Conservation (phyloP, 2,113 vertebrate genomes). For the Numenius arquata region DNA sequence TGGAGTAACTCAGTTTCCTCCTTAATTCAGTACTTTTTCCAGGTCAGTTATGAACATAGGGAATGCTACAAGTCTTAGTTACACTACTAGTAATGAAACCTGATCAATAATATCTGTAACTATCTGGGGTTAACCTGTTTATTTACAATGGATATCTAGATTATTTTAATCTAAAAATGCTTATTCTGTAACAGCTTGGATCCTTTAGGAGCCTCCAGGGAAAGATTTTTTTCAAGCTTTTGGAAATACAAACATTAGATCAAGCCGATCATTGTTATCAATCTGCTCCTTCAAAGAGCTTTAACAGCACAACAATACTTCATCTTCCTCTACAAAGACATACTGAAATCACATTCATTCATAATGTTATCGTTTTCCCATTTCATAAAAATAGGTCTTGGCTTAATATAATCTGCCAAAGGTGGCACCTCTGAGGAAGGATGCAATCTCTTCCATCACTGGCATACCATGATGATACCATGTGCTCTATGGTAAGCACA, state of each 20-base stretch:
- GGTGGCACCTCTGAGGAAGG: not conserved
- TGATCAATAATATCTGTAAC: not conserved
- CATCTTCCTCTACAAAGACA: not conserved
- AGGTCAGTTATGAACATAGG: not conserved
- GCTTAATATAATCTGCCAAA: not conserved
- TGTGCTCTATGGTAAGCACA: not conserved
- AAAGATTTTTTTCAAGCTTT: not conserved
- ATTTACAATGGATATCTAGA: not conserved
- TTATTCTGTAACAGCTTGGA: not conserved
- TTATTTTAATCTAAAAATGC: not conserved
- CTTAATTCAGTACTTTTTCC: not conserved
- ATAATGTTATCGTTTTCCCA: not conserved
- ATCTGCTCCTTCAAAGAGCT: not conserved
- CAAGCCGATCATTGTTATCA: not conserved
- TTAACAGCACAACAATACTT: not conserved
- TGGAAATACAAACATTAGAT: not conserved
- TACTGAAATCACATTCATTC: not conserved
- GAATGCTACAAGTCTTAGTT: not conserved
- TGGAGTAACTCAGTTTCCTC: not conserved
- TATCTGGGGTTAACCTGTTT: not conserved
- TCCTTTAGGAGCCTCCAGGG: not conserved
- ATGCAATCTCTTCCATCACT: not conserved
- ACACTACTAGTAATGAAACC: not conserved
- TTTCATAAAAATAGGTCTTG: not conserved
- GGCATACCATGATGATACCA: not conserved